A percentile compares a stretch with the other conserved stretches of the same genome.
These are phyloP conservation scores for Heterotilapia buettikoferi DNA, from an alignment of 2,113 vertebrate species.

Conservation along the genomic window DNA sequence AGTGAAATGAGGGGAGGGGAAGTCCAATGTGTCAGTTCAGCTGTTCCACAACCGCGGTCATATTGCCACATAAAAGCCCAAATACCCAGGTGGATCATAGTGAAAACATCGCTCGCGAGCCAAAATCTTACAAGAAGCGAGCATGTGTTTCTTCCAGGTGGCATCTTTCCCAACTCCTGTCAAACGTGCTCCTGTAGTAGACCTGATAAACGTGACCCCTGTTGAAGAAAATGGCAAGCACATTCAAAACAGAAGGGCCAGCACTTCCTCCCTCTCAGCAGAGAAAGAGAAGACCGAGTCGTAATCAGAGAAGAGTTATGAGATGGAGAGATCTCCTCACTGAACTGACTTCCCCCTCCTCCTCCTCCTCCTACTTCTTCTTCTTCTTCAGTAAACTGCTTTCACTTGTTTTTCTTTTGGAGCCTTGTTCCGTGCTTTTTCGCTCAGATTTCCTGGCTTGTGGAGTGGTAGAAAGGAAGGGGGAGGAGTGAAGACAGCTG, in stretches of 20 bases:
- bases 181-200: conserved; percentile 23
- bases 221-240: conserved; percentile 21
- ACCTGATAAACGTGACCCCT: conserved; percentile 30
- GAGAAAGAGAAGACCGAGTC: neutral
- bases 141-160: conserved; percentile 33
- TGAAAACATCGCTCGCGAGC: conserved; percentile 28
- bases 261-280: neutral
- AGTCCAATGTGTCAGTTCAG: conserved; percentile 20
- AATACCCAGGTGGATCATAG: conserved; percentile 45
- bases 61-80: conserved; percentile 31
- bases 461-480: neutral
- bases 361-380: conserved; percentile 1
- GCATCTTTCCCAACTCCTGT: conserved; percentile 48
- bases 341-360: neutral
- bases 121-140: conserved; percentile 31
- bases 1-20: neutral
- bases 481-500: conserved; percentile 40
- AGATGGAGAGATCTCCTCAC: conserved; percentile 8
- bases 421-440: conserved; percentile 35
- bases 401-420: conserved; percentile 51
- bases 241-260: conserved; percentile 19
- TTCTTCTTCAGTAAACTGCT: conserved; percentile 20
- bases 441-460: conserved; percentile 42
- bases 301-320: conserved; percentile 50
- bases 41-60: conserved; percentile 24